Evolutionary conservation across 92 coral and sea anemone genomes (phyloP).

Genomic region (Umimayanthus kanabou): DNA sequence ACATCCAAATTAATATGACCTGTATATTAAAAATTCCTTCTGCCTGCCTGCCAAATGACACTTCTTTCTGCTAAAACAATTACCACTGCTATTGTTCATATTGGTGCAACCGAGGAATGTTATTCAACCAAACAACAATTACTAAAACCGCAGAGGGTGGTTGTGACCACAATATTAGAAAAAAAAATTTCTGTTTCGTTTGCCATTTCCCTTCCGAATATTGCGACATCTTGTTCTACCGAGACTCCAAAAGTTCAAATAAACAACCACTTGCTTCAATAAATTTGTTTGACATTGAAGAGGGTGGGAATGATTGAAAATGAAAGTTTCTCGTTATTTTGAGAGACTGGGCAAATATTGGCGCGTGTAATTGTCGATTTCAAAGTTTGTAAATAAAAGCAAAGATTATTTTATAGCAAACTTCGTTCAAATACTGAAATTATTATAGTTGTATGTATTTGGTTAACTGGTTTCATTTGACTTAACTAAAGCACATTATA

Average conservation of each 20-base stretch:
- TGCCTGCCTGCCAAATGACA: neutral
- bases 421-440: neutral
- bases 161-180: neutral
- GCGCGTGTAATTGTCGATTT: constrained; percentile 7
- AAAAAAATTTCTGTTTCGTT: neutral
- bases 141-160: no score
- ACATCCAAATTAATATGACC: neutral
- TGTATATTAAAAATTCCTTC: neutral
- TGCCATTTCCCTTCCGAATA: neutral
- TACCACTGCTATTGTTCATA: constrained; percentile 4
- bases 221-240: neutral
- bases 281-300: no score
- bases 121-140: constrained; percentile 3
- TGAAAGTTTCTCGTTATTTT: neutral
- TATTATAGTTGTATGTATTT: neutral
- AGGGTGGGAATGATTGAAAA: no score
- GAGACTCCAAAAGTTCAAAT: neutral
- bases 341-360: constrained; percentile 14
- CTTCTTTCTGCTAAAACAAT: neutral
- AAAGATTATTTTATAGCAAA: neutral
- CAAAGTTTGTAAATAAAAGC: constrained; percentile 1
- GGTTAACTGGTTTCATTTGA: neutral
- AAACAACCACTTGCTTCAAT: no score
- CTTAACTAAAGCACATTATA: neutral
- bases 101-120: constrained; percentile 29